Base-by-base conservation (phyloP, 2,888 invertebrate species). In the Cerastis leucographa region DNA sequence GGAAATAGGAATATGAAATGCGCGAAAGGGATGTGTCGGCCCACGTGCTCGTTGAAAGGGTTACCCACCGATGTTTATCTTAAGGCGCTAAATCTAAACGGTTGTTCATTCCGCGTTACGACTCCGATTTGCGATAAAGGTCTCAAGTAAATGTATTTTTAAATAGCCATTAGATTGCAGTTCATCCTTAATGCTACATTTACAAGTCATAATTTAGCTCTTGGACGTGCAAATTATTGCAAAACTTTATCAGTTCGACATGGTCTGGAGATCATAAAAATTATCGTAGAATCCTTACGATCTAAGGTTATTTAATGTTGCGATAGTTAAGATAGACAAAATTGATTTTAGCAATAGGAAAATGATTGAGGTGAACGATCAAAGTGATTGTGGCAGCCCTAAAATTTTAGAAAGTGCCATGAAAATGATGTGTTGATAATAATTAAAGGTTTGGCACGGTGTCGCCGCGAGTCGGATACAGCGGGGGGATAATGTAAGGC, bases 351-450 rank as follows among this genome's bases (percentile, higher is more conserved):
- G 72, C 62, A 81, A 69, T 65, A 74, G 62, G 22, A 72, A 51
- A 73, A 81, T 80, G 62, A 82, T 71, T 62, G 74, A 62, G 44
- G 61, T 62, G 25, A 59, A 46, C 42, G 69, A 80, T 79, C 62
- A 74, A 78, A 83, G 74, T 51, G n/a, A n/a, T 42, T 62, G 68
- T 87, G 94, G 51, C 94, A 95, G 91, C 96, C 95, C 96, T 94
- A 93, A 89, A 88, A 91, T 93, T 92, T 91, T 83, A 90, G 92
- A 92, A 92, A 92, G 92, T 91, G 92, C 93, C 92, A 95, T 94
- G 95, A 95, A 96, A 96, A 96, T 96, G 93, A 96, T 95, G 96
- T 96, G 96, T 96, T 96, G 96, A 96, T 96, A 96, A 96, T 96
- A 96, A 96, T 97, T 96, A 96, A 96, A 96, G 97, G 96, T 96